Evolutionary conservation across 2,888 invertebrate species (phyloP).

Genomic region (Liodrosophila aerea): DNA sequence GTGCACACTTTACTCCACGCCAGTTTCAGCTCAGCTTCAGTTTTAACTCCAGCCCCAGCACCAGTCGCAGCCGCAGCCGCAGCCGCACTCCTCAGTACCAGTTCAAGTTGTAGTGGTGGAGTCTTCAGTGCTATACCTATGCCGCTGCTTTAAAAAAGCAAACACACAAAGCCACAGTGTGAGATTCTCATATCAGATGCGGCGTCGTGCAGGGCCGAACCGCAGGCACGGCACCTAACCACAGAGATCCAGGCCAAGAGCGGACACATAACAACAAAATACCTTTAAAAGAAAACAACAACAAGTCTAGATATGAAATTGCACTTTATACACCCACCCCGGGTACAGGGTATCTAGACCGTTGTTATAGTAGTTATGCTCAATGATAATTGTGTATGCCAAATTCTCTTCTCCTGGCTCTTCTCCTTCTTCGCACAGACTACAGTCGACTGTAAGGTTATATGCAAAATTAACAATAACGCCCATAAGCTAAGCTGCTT

Average conservation of each 20-base stretch:
- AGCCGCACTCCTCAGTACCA: neutral
- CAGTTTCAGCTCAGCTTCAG: constrained; percentile 16
- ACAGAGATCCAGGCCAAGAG: constrained; percentile 4
- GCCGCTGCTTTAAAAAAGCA: constrained; percentile 26
- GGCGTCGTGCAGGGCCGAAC: constrained; percentile 49
- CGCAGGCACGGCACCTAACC: constrained; percentile 51
- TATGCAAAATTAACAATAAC: no score
- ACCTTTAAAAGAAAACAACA: constrained; percentile 10
- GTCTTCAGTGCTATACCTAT: constrained; percentile 1
- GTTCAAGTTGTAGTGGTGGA: neutral
- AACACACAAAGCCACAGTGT: constrained; percentile 51
- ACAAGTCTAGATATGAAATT: constrained; percentile 30
- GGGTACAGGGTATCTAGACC: constrained; percentile 32
- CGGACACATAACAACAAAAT: neutral
- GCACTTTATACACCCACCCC: constrained; percentile 36
- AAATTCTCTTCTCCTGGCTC: neutral
- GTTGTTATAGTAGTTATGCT: constrained; percentile 16
- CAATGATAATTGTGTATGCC: constrained; percentile 47
- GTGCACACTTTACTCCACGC: constrained; percentile 68
- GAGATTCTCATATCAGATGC: constrained; percentile 68
- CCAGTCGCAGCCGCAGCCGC: no score
- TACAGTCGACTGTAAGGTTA: no score
- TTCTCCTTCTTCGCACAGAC: neutral
- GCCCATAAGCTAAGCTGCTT: neutral
- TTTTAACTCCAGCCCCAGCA: neutral